These are phyloP conservation scores for Ia io DNA, from an alignment of 2,113 vertebrate species.

Conservation along the genomic window DNA sequence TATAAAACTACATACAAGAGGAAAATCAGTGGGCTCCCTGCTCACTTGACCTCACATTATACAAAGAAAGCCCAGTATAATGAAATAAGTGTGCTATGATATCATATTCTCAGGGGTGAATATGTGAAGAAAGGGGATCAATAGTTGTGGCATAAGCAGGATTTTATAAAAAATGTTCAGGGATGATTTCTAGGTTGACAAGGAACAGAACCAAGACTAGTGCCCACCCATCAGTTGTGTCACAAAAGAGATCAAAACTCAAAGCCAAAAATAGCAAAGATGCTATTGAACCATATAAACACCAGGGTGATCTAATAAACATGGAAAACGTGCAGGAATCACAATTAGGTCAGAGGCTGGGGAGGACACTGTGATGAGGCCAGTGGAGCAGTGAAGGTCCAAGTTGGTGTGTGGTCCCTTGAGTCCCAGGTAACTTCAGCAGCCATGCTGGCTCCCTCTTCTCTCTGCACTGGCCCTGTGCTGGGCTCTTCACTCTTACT, in stretches of 20 bases:
- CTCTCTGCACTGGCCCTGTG: neutral
- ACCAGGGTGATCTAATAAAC: neutral
- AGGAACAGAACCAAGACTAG: neutral
- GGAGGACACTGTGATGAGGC: neutral
- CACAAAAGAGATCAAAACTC: neutral
- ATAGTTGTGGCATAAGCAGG: too few relatives aligned
- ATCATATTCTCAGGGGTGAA: too few relatives aligned
- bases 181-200: neutral
- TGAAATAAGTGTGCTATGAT: too few relatives aligned
- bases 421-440: neutral
- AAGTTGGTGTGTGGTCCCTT: neutral
- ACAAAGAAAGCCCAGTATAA: too few relatives aligned
- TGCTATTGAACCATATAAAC: neutral
- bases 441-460: accelerated
- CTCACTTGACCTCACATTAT: too few relatives aligned
- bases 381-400: accelerated
- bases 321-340: too few relatives aligned
- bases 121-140: too few relatives aligned
- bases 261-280: neutral
- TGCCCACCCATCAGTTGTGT: neutral
- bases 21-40: neutral
- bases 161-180: neutral
- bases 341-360: too few relatives aligned
- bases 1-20: neutral
- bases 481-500: too few relatives aligned